Evolutionary conservation across 2,113 vertebrate genomes (phyloP).

Genomic region (Pithys albifrons): DNA sequence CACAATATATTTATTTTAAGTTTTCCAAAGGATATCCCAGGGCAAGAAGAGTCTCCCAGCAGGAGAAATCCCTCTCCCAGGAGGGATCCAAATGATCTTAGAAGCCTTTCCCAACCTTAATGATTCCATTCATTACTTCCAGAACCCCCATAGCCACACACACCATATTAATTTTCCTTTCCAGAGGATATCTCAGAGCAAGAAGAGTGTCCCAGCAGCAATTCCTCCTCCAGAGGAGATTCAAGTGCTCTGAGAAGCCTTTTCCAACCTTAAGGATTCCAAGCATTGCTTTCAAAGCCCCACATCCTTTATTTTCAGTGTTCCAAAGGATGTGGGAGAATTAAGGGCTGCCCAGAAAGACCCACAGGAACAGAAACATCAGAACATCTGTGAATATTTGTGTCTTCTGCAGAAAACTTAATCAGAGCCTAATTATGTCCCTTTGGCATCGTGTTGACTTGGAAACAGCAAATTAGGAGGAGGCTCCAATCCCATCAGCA

Average conservation of each 20-base stretch:
- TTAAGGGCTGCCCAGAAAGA: neutral
- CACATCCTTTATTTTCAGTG: rapidly evolving
- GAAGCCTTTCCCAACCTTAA: neutral
- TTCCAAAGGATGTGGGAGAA: neutral
- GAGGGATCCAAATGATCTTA: rapidly evolving
- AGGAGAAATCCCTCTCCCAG: neutral
- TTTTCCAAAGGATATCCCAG: too few relatives aligned
- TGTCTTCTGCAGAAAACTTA: neutral
- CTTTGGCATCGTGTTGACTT: neutral
- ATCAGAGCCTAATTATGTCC: neutral
- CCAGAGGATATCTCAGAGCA: neutral
- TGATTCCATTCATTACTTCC: neutral
- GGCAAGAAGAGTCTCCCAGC: neutral
- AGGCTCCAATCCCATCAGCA: neutral
- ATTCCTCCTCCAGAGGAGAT: neutral
- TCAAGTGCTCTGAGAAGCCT: rapidly evolving
- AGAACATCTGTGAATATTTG: neutral
- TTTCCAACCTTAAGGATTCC: neutral
- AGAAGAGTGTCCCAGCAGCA: neutral
- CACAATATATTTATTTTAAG: too few relatives aligned
- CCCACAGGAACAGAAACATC: neutral
- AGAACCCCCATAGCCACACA: rapidly evolving
- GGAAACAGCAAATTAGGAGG: neutral
- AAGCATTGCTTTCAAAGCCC: neutral
- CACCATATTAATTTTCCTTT: rapidly evolving